These are phyloP conservation scores for Ptychochromis oligacanthus DNA, from an alignment of 2,113 vertebrate genomes.

Conservation along the genomic window DNA sequence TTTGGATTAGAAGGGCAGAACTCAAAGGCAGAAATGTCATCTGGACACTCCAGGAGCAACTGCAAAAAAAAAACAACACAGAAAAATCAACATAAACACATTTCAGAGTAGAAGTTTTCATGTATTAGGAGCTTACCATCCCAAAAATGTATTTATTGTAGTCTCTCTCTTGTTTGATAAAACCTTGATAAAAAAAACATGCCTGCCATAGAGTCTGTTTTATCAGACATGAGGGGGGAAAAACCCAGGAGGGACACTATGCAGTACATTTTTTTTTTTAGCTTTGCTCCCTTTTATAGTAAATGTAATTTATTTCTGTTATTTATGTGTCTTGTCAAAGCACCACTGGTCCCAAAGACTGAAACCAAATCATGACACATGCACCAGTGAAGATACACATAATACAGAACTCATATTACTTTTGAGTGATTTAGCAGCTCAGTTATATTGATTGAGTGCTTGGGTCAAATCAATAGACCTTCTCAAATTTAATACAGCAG, in stretches of 20 bases:
- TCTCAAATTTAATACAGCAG: constrained; percentile 52
- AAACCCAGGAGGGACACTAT: constrained; percentile 15
- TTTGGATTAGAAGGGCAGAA: constrained; percentile 91
- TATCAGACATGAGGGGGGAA: neutral
- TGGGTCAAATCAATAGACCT: constrained; percentile 54
- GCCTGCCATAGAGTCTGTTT: constrained; percentile 30
- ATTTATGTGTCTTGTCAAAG: neutral
- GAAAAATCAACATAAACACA: constrained; percentile 31
- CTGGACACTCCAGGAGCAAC: constrained; percentile 90
- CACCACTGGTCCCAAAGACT: constrained; percentile 3
- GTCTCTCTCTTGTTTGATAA: constrained; percentile 28
- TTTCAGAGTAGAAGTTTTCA: constrained; percentile 43
- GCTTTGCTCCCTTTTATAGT: neutral
- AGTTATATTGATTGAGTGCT: constrained; percentile 57
- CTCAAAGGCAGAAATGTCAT: constrained; percentile 88
- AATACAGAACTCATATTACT: constrained; percentile 53
- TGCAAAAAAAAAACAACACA: constrained; percentile 72
- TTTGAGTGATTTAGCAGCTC: constrained; percentile 50
- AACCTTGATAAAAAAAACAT: too few relatives aligned
- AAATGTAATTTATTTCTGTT: neutral
- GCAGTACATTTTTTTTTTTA: constrained; percentile 24
- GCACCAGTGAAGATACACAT: neutral
- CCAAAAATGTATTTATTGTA: constrained; percentile 43
- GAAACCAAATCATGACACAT: constrained; percentile 40
- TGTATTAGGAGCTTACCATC: constrained; percentile 21